Conservation (phyloP, 2,888 invertebrate genomes). For the Apamea anceps region DNA sequence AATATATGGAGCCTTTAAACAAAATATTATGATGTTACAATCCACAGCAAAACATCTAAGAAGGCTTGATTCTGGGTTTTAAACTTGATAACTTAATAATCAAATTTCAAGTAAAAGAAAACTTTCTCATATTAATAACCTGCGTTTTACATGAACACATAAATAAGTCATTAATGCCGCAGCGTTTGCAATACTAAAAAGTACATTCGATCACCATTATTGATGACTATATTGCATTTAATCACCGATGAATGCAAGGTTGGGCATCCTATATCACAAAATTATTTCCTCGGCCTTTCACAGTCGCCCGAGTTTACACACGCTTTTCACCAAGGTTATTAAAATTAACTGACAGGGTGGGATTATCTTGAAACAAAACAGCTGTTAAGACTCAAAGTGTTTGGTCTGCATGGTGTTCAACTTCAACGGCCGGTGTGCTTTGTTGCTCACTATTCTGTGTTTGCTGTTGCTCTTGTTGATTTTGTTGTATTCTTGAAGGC, state of each 20-base stretch:
- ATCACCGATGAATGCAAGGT: constrained; percentile 36
- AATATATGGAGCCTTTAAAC: constrained; percentile 34
- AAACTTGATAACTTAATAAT: constrained; percentile 38
- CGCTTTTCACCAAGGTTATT: constrained; percentile 41
- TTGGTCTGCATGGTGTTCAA: constrained; percentile 81
- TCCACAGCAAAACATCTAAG: constrained; percentile 52
- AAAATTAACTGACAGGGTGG: constrained; percentile 60
- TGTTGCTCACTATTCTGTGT: constrained; percentile 76
- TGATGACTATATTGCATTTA: constrained; percentile 18
- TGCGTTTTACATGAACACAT: constrained; percentile 46
- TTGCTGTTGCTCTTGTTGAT: constrained; percentile 79
- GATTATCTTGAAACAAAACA: constrained; percentile 64
- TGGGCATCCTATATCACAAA: constrained; percentile 59
- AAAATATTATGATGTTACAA: constrained; percentile 43
- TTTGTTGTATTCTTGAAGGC: constrained; percentile 84
- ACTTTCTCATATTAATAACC: constrained; percentile 40
- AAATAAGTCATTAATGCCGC: constrained; percentile 63
- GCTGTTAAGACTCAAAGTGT: constrained; percentile 78
- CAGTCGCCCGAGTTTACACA: constrained; percentile 45
- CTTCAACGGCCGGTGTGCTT: constrained; percentile 78
- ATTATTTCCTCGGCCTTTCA: constrained; percentile 40
- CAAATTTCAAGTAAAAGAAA: constrained; percentile 40
- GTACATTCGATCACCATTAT: constrained; percentile 7
- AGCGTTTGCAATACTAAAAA: constrained; percentile 19
- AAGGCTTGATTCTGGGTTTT: constrained; percentile 24